phyloP scores from a whole-genome alignment of 2,888 invertebrate genomes.

The Bimastos eiseni region DNA sequence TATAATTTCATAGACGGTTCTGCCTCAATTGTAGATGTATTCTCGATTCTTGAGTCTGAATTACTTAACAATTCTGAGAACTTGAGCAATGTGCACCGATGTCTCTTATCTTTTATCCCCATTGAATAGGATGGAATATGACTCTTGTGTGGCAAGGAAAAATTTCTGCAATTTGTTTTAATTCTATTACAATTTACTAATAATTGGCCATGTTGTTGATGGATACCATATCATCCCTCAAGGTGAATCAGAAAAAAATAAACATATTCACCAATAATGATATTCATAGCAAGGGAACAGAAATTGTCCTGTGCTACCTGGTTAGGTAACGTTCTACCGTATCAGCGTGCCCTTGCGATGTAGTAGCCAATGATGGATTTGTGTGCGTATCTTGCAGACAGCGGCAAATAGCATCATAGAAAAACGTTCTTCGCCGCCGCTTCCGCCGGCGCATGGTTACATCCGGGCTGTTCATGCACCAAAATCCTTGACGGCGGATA shows the following conservation, averaged over 20 bases:
- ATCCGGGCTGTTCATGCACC: neutral
- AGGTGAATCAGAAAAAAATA: too few relatives aligned
- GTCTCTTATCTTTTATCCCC: too few relatives aligned
- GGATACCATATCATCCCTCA: too few relatives aligned
- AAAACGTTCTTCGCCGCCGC: neutral
- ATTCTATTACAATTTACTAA: too few relatives aligned
- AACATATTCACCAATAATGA: too few relatives aligned
- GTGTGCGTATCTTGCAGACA: conserved; percentile 17
- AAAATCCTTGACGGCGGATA: neutral
- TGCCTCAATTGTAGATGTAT: neutral
- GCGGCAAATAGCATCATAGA: neutral
- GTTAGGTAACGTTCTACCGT: neutral
- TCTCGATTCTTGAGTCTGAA: neutral
- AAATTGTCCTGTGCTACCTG: neutral
- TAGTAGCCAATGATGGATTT: neutral
- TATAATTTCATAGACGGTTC: neutral
- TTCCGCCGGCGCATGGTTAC: neutral
- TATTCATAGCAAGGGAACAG: too few relatives aligned
- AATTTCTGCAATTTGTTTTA: too few relatives aligned
- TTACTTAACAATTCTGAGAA: neutral
- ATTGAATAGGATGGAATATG: too few relatives aligned
- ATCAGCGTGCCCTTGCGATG: neutral
- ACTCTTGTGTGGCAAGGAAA: too few relatives aligned
- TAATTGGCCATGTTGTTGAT: too few relatives aligned
- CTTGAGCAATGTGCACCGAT: neutral